These are phyloP conservation scores for Piscicola geometra DNA, from an alignment of 2,888 invertebrate genomes.

Conservation along the genomic window DNA sequence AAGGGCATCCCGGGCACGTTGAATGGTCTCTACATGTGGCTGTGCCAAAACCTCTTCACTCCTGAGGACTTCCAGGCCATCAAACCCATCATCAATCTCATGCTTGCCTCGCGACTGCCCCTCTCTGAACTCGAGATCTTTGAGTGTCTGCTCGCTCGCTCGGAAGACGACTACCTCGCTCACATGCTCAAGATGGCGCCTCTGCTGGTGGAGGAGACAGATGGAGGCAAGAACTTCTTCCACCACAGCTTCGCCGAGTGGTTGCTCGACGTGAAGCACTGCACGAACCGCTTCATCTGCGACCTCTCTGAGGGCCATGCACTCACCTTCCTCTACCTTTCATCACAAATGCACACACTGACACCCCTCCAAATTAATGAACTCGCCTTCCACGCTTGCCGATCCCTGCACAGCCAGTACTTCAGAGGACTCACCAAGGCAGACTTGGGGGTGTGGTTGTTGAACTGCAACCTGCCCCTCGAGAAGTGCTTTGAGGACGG, in stretches of 20 bases:
- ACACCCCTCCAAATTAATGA: slow-evolving; percentile 55
- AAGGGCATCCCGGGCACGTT: slow-evolving; percentile 89
- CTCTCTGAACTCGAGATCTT: slow-evolving; percentile 71
- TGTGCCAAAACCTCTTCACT: slow-evolving; percentile 86
- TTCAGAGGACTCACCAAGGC: slow-evolving; percentile 55
- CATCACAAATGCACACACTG: slow-evolving; percentile 61
- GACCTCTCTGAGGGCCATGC: slow-evolving; percentile 73
- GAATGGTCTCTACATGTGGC: slow-evolving; percentile 88
- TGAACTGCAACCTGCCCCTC: slow-evolving; percentile 56
- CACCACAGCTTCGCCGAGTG: slow-evolving; percentile 92
- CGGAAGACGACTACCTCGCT: slow-evolving; percentile 56
- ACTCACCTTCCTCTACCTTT: slow-evolving; percentile 62
- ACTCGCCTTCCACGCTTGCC: slow-evolving; percentile 59
- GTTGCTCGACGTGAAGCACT: slow-evolving; percentile 94
- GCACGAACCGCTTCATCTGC: slow-evolving; percentile 69
- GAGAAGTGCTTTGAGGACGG: slow-evolving; percentile 50
- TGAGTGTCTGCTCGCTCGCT: slow-evolving; percentile 74
- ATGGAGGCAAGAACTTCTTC: slow-evolving; percentile 65
- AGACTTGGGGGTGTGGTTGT: slow-evolving; percentile 72
- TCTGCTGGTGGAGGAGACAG: slow-evolving; percentile 70
- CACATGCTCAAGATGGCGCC: slow-evolving; percentile 49
- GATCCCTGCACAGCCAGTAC: slow-evolving; percentile 48
- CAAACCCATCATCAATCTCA: slow-evolving; percentile 69
- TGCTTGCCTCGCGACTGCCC: slow-evolving; percentile 79
- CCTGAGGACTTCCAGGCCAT: slow-evolving; percentile 76